A percentile compares a stretch with the other conserved stretches of the same genome.
phyloP scores from a whole-genome alignment of 1,140 invertebrate genomes.

The Heliconius melpomene region DNA sequence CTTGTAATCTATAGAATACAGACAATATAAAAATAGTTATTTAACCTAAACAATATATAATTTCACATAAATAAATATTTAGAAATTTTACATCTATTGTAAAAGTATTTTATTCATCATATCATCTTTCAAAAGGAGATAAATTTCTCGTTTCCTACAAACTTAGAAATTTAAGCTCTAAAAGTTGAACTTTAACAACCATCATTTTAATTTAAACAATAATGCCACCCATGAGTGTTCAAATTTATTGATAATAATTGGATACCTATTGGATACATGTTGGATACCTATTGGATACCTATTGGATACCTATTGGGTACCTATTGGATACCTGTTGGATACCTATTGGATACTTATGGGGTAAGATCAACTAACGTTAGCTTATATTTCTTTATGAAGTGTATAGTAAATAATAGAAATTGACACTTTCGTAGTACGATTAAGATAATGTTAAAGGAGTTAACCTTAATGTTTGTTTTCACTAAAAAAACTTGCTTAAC shows the following conservation, averaged over 20 bases:
- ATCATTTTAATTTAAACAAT: background rate
- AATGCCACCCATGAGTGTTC: background rate
- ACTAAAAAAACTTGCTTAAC: too few species aligned
- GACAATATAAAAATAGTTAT: too few species aligned
- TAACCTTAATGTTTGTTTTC: background rate
- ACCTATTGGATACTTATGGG: background rate
- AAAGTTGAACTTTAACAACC: background rate
- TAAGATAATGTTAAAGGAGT: background rate
- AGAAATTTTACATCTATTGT: background rate
- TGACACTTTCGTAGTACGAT: background rate
- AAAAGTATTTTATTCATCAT: background rate
- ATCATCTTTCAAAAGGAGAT: background rate
- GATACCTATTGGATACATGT: background rate
- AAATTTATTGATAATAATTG: background rate
- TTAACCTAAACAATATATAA: background rate
- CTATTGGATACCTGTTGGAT: too few species aligned
- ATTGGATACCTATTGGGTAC: too few species aligned
- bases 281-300: background rate
- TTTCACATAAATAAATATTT: background rate
- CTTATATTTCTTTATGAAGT: background rate
- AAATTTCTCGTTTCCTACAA: background rate
- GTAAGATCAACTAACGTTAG: background rate
- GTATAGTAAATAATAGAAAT: background rate
- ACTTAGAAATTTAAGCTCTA: background rate
- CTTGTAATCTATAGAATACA: too few species aligned